Evolutionary conservation across 1,140 invertebrate genomes (phyloP), one percentile per base, ranked within the genome.

Genomic region (Sinonovacula constricta): DNA sequence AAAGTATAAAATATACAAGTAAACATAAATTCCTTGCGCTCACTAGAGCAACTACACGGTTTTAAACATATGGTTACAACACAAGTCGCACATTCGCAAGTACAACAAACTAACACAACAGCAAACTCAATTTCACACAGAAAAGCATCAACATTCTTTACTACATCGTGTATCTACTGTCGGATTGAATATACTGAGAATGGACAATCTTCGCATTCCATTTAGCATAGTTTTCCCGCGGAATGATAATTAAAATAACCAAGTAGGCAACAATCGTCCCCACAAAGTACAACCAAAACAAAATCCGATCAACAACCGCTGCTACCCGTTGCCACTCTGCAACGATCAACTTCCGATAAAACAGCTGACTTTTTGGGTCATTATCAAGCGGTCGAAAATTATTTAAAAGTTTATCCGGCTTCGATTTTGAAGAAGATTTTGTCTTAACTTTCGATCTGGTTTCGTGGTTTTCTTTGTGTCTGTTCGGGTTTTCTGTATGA

Each of bases 261-360:
- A 91, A 56, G 60, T 90, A 90, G 18, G 89, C 83, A 26, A 81
- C 63, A 26, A 90, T 65, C 4, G 89, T 90, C 26, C 85, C 83
- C 14, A 89, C 30, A 22, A 90, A 83, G 79, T 88, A 90, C 34
- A 90, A 65, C 83, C 87, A 88, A 79, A 91, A 91, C 62, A 90
- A 67, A 15, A 89, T 56, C 30, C 88, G 71, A 76, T 91, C 90
- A 12, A 89, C 76, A 22, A 88, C 87, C 15, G 86, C 83, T 0
- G 90, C 89, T 34, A 91, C 86, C 12, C 83, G 81, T 66, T 90
- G 88, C 90, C 90, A 91, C 68, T 91, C 90, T 0, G 87, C 89
- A 14, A 90, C 83, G 18, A 89, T 86, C 22, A 86, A 51, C 70
- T 86, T 87, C 51, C 85, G 79, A 12, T 53, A 77, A 31, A 74